phyloP scores from a whole-genome alignment of 2,888 invertebrate genomes.

The Strigamia crassipes region DNA sequence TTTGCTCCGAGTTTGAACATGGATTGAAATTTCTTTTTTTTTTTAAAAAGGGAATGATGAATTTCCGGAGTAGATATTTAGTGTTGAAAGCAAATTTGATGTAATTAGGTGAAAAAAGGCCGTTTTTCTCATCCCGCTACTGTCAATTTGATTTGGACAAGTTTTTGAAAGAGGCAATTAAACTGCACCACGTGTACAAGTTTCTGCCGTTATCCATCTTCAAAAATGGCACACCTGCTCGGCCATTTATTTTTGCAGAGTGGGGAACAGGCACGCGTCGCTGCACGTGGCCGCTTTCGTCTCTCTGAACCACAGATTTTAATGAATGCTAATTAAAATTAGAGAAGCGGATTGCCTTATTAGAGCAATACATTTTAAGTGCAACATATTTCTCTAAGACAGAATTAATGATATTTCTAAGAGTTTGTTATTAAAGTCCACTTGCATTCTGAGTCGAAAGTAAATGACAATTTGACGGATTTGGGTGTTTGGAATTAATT shows the following conservation, averaged over 20 bases:
- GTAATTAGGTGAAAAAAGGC: slow-evolving; percentile 19
- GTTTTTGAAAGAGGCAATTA: slow-evolving; percentile 10
- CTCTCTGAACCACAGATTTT: background rate
- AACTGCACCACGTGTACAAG: background rate
- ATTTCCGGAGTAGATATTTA: background rate
- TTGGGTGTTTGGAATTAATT: too few relatives aligned
- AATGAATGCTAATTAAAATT: slow-evolving; percentile 21
- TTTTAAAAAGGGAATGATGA: background rate
- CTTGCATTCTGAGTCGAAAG: too few relatives aligned
- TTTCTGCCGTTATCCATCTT: background rate
- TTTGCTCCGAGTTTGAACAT: background rate
- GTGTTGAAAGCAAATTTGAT: background rate
- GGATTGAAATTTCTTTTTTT: background rate
- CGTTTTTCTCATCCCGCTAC: background rate
- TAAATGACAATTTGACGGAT: too few relatives aligned
- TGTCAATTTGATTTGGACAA: slow-evolving; percentile 21
- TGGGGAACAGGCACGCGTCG: background rate
- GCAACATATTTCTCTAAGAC: background rate
- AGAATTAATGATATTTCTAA: background rate
- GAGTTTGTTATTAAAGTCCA: background rate
- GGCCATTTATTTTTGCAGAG: background rate
- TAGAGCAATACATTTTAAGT: slow-evolving; percentile 15
- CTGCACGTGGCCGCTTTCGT: background rate
- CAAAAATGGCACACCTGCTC: background rate
- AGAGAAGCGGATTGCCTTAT: background rate